Evolutionary conservation across 2,888 invertebrate species (phyloP), one percentile per base, ranked within the genome.

Genomic region (Cheilosia urbana): DNA sequence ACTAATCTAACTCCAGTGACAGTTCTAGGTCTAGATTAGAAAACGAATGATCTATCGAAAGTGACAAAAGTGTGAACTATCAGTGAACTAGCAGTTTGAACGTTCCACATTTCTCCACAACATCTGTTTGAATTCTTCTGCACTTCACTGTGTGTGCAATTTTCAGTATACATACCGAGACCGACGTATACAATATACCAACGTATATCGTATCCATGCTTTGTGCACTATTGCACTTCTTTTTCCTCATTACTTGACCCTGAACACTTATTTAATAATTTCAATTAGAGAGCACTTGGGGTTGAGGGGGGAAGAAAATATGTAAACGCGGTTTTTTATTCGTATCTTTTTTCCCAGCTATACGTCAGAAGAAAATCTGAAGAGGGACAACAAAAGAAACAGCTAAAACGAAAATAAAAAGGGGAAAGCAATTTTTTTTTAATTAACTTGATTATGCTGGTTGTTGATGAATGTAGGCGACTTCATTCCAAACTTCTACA

Each of bases 381-480:
- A 42, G 24, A 51, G 60, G 62, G 19, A 69, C 13, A 37, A 62
- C 5, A 57, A 65, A 30, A 55, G n/a, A 60, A 55, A 30, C 24
- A 49, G 42, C 37, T 60, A 30, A 58, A 69, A 34, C 34, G 5
- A 19, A 62, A 55, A 58, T 21, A 58, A 57, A 60, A 83, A 47
- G 63, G 63, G 79, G 73, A 84, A 79, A 79, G 68, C 53, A 55
- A 30, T 17, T 53, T 68, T 65, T 75, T 77, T 78, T 78, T 79
- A 84, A 84, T 84, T 84, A 84, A 84, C 79, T 79, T 73, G 57
- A 84, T 84, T 84, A 79, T 69, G 45, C 62, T 78, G 69, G 49
- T 63, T 69, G 63, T 47, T 34, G 45, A 53, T 73, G 63, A 63
- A 81, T 78, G 62, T 83, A 58, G 73, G 79, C 78, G 78, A 68